Base-by-base conservation (phyloP, 1,140 invertebrate species). In the Hirudo medicinalis region DNA sequence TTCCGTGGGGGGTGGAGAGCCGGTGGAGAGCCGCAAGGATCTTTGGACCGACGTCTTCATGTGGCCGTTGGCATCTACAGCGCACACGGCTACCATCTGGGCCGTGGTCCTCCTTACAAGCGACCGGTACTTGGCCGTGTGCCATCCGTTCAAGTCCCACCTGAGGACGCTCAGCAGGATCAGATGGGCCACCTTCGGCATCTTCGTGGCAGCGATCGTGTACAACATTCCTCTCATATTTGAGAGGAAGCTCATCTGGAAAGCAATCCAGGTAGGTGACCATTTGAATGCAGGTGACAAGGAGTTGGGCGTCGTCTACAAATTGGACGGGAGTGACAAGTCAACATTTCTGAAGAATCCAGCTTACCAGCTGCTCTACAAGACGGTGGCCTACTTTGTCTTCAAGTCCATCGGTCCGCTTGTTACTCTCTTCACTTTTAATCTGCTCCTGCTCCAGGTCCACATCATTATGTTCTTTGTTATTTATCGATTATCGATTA, bases 211-310 rank as follows among this genome's bases (percentile, higher is more conserved):
- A 4, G 68, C 72, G 0, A 40, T 73, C 22, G 57, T 71, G 29
- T 73, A 73, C 69, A 73, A 73, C 69, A 73, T 73, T 43, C 72
- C 72, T 17, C 54, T 70, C 19, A n/a, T 73, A 25, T 66, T 73
- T 29, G 72, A 73, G 69, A 54, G 72, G 29, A 32, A 71, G 27
- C 43, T 66, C 54, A 40, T 68, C 67, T 29, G 40, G 67, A 36
- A 68, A 36, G 22, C 22, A 29, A 25, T 36, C 29, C 67, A 17
- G 22, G 6, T n/a, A 32, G 25, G 22, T 13, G 60, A 22, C 20
- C 25, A 5, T 5, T 2, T 11, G 67, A 68, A 20, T 9, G 29
- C 32, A 29, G 67, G 20, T 25, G 67, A 40, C 20, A 40, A n/a
- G 29, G 67, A 19, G 15, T 20, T 15, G 9, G 60, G 67, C 67